Conservation (phyloP, 2,797 vertebrate genomes). For the Poeciliopsis turneri region DNA sequence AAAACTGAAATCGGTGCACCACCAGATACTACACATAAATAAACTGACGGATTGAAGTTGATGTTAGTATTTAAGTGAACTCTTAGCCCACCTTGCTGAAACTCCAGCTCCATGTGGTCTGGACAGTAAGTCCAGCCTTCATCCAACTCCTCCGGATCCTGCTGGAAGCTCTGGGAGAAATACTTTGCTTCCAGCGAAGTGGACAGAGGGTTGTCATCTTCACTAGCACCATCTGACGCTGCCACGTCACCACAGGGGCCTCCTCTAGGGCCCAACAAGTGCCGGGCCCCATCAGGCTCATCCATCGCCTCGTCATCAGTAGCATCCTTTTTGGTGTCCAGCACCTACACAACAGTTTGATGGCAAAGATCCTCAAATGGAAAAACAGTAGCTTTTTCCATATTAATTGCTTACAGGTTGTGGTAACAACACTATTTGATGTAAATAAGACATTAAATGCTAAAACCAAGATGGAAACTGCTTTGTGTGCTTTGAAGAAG, state of each 20-base stretch:
- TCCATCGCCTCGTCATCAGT: conserved; percentile 52
- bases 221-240: conserved; percentile 45
- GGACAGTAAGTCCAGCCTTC: conserved; percentile 74
- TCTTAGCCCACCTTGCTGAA: conserved; percentile 70
- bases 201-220: conserved; percentile 58
- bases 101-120: conserved; percentile 65
- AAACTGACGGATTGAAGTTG: neutral
- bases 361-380: neutral
- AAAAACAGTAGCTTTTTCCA: neutral
- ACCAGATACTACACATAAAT: neutral
- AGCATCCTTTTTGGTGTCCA: neutral
- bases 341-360: neutral
- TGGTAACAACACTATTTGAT: neutral
- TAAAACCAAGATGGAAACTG: conserved; percentile 59
- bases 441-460: neutral
- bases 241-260: conserved; percentile 64
- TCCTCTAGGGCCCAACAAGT: conserved; percentile 57
- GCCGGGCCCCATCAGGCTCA: conserved; percentile 57
- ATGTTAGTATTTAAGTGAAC: neutral
- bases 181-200: conserved; percentile 81
- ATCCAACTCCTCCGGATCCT: conserved; percentile 69
- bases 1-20: no score
- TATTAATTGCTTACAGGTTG: neutral
- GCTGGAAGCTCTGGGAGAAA: conserved; percentile 81
- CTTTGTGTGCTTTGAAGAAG: conserved; percentile 63